Evolutionary conservation across 2,113 vertebrate genomes (phyloP).

Genomic region (Dasypus novemcinctus): DNA sequence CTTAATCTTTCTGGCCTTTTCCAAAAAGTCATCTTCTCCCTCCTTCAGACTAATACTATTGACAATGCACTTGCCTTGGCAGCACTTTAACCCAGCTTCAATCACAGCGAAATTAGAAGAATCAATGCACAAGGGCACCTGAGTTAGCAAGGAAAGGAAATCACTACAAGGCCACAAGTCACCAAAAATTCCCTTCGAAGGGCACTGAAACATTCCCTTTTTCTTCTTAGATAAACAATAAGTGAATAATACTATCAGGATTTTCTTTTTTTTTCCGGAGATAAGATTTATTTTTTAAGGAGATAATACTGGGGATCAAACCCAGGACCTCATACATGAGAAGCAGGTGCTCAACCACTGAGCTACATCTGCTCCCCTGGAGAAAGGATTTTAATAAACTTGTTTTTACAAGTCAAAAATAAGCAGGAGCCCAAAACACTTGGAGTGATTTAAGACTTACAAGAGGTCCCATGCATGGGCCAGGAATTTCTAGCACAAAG

Average conservation of each 20-base stretch:
- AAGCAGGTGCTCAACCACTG: too few relatives aligned
- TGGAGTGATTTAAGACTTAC: not conserved
- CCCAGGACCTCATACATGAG: too few relatives aligned
- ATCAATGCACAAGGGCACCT: constrained; percentile 98
- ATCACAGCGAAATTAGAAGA: constrained; percentile 97
- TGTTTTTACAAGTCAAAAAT: not conserved
- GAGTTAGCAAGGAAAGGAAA: not conserved
- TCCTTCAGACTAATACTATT: constrained; percentile 99
- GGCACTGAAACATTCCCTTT: not conserved
- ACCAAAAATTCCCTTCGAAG: not conserved
- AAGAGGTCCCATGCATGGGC: not conserved
- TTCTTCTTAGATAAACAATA: not conserved
- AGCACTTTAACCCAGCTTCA: constrained; percentile 95
- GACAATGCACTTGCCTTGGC: constrained; percentile 97
- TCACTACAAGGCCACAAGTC: not conserved
- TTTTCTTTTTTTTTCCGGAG: too few relatives aligned
- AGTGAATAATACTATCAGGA: not conserved
- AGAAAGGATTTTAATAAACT: not conserved
- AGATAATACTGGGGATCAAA: too few relatives aligned
- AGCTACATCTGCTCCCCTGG: too few relatives aligned
- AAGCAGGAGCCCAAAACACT: not conserved
- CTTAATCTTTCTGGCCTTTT: constrained; percentile 88
- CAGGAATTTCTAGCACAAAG: not conserved
- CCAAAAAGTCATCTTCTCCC: constrained; percentile 93
- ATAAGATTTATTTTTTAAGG: too few relatives aligned